A percentile compares a stretch with the other conserved stretches of the same genome.
Conservation (phyloP, 2,113 vertebrate genomes). For the Serinus canaria region DNA sequence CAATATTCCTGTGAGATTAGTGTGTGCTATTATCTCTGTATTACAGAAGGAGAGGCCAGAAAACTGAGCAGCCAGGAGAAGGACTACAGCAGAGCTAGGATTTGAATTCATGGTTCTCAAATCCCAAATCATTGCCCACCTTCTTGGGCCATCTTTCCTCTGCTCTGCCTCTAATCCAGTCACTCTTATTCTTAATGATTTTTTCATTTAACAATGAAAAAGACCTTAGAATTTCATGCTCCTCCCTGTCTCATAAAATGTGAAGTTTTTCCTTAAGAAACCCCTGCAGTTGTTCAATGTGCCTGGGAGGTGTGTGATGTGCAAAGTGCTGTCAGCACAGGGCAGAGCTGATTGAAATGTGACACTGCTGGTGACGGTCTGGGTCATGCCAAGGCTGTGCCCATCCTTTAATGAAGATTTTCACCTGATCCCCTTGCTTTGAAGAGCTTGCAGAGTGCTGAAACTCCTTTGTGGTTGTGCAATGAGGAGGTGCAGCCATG, state of each 20-base stretch:
- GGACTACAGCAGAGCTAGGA: not conserved
- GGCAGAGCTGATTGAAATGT: conserved; percentile 42
- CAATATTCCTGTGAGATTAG: conserved; percentile 37
- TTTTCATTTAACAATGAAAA: conserved; percentile 13
- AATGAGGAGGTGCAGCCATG: not conserved
- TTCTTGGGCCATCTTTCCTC: not conserved
- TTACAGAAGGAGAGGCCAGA: conserved; percentile 41
- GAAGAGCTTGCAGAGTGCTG: not conserved
- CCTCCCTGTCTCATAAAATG: not conserved
- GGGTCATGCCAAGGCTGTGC: conserved; percentile 5
- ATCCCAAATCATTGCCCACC: not conserved
- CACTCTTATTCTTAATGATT: not conserved
- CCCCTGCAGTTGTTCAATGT: not conserved
- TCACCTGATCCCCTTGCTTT: not conserved
- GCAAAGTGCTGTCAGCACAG: not conserved
- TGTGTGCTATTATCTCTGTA: conserved; percentile 30
- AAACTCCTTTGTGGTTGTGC: not conserved
- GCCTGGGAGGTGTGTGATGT: not conserved
- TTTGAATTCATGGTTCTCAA: not conserved
- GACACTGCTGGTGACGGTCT: not conserved
- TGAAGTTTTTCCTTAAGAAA: conserved; percentile 29
- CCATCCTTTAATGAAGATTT: not conserved
- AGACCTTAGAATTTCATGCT: not conserved
- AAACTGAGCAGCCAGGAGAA: conserved; percentile 23
- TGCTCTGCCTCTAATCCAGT: not conserved